Evolutionary conservation across 2,113 vertebrate species (phyloP).

Genomic region (Astatoreochromis straeleni): DNA sequence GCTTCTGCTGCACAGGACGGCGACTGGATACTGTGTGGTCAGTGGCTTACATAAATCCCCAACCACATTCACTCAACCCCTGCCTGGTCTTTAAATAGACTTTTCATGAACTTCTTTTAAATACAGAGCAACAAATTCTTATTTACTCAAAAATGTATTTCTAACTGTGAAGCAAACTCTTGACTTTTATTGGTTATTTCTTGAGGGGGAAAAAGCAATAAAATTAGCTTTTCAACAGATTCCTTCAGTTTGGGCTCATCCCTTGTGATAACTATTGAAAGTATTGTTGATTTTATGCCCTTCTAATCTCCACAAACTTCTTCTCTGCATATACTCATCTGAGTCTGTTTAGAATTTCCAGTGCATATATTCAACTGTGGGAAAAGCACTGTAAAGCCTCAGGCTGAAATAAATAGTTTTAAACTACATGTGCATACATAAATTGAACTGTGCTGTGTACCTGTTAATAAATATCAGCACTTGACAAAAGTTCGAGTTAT

Average conservation of each 20-base stretch:
- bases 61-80: neutral
- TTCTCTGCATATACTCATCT: neutral
- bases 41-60: constrained; percentile 5
- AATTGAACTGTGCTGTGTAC: neutral
- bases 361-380: neutral
- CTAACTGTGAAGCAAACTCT: neutral
- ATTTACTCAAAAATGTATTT: neutral
- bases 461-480: neutral
- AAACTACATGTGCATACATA: neutral
- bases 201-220: neutral
- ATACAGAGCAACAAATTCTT: neutral
- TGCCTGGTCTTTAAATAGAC: neutral
- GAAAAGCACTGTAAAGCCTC: neutral
- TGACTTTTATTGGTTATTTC: neutral
- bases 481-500: neutral
- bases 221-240: neutral
- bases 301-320: constrained; percentile 5
- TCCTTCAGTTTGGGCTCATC: neutral
- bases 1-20: neutral
- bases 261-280: neutral
- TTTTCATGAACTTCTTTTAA: neutral
- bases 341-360: constrained; percentile 5
- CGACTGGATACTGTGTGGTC: neutral
- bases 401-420: constrained; percentile 2
- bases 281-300: constrained; percentile 6